Conservation (phyloP, 2,113 vertebrate genomes). For the Brachirus orientalis region DNA sequence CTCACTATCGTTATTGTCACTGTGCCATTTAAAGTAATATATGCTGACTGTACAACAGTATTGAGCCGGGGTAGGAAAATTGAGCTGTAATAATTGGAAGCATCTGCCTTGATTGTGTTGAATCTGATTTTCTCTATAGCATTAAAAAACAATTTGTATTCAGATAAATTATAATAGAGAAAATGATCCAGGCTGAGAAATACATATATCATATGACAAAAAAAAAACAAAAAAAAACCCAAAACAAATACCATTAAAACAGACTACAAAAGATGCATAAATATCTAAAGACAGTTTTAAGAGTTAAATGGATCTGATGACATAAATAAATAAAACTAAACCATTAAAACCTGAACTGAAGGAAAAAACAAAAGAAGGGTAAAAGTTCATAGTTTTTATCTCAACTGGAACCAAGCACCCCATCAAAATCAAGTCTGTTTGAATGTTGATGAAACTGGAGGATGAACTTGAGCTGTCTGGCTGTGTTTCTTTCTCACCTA, state of each 20-base stretch:
- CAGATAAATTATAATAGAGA: no score
- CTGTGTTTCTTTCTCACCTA: not conserved
- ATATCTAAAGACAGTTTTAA: no score
- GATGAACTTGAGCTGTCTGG: not conserved
- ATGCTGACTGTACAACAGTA: not conserved
- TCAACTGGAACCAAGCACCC: not conserved
- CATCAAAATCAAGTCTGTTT: not conserved
- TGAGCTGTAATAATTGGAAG: not conserved
- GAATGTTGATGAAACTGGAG: not conserved
- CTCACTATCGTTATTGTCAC: not conserved
- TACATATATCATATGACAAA: no score
- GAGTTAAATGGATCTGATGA: no score
- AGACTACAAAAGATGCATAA: not conserved
- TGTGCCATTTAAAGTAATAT: not conserved
- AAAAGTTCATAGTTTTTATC: not conserved
- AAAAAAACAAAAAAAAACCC: no score
- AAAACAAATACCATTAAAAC: not conserved
- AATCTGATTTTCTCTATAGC: not conserved
- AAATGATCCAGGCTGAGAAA: not conserved
- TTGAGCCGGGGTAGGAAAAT: not conserved
- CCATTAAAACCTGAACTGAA: not conserved
- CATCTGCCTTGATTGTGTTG: not conserved
- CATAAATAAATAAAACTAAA: no score
- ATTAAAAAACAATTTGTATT: no score
- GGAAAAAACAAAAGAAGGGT: not conserved